phyloP scores from a whole-genome alignment of 2,888 invertebrate genomes.

The Strigamia transsilvanica region DNA sequence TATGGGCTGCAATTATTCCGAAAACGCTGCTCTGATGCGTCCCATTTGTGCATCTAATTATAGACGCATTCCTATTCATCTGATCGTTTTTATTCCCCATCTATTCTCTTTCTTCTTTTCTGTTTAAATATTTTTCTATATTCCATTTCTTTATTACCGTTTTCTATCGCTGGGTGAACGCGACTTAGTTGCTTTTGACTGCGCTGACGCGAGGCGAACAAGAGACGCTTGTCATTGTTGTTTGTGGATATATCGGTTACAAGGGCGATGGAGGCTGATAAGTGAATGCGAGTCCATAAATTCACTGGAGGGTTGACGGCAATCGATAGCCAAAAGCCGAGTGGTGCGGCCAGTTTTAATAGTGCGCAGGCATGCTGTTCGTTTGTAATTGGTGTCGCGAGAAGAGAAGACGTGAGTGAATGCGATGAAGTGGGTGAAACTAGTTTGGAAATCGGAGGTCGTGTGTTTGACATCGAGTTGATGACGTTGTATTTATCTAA shows the following conservation, averaged over 20 bases:
- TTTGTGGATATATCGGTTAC: conserved; percentile 10
- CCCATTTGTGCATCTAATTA: too few relatives aligned
- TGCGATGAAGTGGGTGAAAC: background rate
- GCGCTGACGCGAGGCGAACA: background rate
- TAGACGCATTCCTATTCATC: too few relatives aligned
- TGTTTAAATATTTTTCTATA: too few relatives aligned
- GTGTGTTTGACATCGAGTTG: conserved; percentile 21
- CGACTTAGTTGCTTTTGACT: background rate
- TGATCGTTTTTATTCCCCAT: too few relatives aligned
- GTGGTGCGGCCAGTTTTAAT: background rate
- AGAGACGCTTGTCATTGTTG: background rate
- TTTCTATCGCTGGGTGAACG: background rate
- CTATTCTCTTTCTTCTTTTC: too few relatives aligned
- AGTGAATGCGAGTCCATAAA: background rate
- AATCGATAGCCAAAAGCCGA: background rate
- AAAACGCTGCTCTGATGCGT: too few relatives aligned
- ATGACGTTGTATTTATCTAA: background rate
- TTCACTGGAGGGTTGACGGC: background rate
- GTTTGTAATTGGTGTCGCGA: conserved; percentile 30
- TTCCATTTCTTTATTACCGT: background rate
- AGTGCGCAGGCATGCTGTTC: conserved; percentile 1
- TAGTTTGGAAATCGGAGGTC: conserved; percentile 8
- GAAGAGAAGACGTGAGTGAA: conserved; percentile 6
- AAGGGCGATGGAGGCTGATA: background rate
- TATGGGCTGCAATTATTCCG: too few relatives aligned